phyloP scores from a whole-genome alignment of 1,140 invertebrate genomes.

The Formica selysi region DNA sequence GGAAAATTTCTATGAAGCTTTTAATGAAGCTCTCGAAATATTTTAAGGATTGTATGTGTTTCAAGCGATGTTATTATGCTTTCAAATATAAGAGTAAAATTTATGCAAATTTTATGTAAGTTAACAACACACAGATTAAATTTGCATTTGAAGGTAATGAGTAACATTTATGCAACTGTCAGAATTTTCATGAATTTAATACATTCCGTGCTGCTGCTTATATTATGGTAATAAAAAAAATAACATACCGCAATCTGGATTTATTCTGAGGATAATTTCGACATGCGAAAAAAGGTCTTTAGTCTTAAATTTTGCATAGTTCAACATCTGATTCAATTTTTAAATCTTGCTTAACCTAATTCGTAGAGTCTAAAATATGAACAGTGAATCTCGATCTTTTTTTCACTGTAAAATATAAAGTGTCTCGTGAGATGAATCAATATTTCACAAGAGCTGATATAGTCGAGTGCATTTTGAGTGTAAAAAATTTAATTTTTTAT shows the following conservation, averaged over 20 bases:
- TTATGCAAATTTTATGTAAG: slow-evolving; percentile 33
- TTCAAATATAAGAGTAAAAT: slow-evolving; percentile 15
- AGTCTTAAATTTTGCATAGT: slow-evolving; percentile 5
- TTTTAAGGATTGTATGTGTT: slow-evolving; percentile 2
- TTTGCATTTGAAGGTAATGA: slow-evolving; percentile 42
- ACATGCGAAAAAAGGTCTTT: background rate
- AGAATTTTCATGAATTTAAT: slow-evolving; percentile 36
- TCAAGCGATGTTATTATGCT: background rate
- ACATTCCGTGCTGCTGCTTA: background rate
- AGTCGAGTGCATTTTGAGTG: background rate
- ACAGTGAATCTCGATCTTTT: background rate
- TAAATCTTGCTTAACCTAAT: slow-evolving; percentile 39
- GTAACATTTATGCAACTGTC: slow-evolving; percentile 37
- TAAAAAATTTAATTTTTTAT: background rate
- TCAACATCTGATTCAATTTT: slow-evolving; percentile 20
- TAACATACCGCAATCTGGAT: slow-evolving; percentile 12
- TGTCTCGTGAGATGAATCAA: background rate
- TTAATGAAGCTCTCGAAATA: slow-evolving; percentile 2
- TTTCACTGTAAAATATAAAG: background rate
- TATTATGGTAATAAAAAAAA: slow-evolving; percentile 1
- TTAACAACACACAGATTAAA: slow-evolving; percentile 28
- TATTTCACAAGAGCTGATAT: background rate
- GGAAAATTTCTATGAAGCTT: slow-evolving; percentile 18
- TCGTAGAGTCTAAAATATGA: background rate
- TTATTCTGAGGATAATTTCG: slow-evolving; percentile 28